Percentiles rank a stretch among this genome's conserved stretches.
phyloP scores from a whole-genome alignment of 2,797 vertebrate genomes.

The Garrulus glandarius region DNA sequence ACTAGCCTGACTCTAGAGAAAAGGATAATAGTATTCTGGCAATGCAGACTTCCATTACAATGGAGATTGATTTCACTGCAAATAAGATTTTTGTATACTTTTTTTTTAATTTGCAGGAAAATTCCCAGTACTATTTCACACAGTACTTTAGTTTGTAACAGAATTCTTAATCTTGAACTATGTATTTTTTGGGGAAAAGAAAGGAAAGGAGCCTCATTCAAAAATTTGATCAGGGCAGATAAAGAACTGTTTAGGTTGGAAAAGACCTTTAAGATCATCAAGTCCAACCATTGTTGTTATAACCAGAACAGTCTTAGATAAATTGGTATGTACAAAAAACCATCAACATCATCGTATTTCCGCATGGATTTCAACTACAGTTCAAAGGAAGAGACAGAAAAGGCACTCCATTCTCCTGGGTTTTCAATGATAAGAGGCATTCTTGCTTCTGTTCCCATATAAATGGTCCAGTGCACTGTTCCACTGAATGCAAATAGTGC shows the following conservation, averaged over 20 bases:
- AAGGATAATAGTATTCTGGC: neutral
- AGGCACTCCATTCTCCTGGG: neutral
- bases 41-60: neutral
- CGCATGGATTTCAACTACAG: neutral
- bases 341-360: neutral
- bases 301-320: neutral
- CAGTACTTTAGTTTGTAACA: neutral
- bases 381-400: neutral
- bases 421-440: neutral
- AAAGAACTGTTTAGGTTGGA: neutral
- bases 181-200: neutral
- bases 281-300: neutral
- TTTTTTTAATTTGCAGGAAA: neutral
- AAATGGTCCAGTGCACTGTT: neutral
- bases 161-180: neutral
- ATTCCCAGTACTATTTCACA: neutral
- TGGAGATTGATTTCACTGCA: neutral
- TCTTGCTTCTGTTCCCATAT: neutral
- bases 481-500: neutral
- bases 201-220: neutral
- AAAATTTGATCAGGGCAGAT: neutral
- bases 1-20: neutral
- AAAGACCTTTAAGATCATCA: neutral
- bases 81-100: neutral
- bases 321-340: neutral